These are phyloP conservation scores for Numida meleagris DNA, from an alignment of 2,113 vertebrate species.

Conservation along the genomic window DNA sequence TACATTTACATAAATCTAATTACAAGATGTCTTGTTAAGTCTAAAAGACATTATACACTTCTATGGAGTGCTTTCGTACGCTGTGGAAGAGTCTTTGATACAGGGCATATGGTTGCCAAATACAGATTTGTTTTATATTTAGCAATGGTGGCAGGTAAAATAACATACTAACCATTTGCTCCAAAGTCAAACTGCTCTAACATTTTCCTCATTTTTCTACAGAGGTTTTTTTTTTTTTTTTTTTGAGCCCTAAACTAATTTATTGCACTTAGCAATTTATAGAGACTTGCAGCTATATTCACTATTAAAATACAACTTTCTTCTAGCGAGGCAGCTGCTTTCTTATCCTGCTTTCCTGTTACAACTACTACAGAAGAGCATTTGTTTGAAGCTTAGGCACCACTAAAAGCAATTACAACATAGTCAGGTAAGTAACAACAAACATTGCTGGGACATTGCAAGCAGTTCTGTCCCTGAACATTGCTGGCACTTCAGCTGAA, in stretches of 20 bases:
- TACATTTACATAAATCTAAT: slow-evolving; percentile 65
- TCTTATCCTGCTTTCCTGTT: accelerated
- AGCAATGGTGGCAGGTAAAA: background rate
- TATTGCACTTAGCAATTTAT: background rate
- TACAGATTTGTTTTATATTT: background rate
- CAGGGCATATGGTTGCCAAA: background rate
- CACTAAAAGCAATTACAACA: accelerated
- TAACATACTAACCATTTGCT: background rate
- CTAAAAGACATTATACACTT: slow-evolving; percentile 9
- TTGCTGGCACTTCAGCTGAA: background rate
- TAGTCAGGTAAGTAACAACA: background rate
- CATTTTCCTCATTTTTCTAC: background rate
- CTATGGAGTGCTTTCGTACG: background rate
- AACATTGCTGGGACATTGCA: accelerated
- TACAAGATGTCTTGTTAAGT: slow-evolving; percentile 38
- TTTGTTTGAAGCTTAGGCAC: background rate
- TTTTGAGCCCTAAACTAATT: background rate
- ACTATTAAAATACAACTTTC: background rate
- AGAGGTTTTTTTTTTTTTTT: too few relatives aligned
- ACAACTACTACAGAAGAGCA: background rate
- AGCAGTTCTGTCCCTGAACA: accelerated
- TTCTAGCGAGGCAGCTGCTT: background rate
- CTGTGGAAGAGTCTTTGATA: background rate
- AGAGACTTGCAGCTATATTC: background rate
- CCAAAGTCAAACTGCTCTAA: background rate